Conservation (phyloP, 2,888 invertebrate genomes). For the Athripsodes cinereus region DNA sequence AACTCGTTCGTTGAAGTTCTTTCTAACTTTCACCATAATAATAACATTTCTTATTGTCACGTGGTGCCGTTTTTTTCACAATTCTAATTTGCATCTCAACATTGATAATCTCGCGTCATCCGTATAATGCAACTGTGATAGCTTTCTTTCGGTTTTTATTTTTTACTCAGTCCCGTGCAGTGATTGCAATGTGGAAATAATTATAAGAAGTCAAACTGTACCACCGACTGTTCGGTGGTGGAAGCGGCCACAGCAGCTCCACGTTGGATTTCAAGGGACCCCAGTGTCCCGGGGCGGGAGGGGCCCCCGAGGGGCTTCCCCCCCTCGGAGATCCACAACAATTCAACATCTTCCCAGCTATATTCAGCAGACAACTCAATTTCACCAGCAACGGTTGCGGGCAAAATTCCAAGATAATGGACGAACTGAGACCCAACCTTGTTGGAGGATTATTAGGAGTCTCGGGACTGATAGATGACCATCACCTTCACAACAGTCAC, state of each 20-base stretch:
- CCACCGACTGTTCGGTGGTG: constrained; percentile 29
- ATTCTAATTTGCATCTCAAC: no score
- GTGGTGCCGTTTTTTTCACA: no score
- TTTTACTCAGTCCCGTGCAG: no score
- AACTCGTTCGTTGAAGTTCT: no score
- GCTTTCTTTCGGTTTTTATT: neutral
- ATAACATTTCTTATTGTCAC: no score
- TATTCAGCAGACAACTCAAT: constrained; percentile 83
- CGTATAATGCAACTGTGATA: no score
- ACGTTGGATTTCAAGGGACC: constrained; percentile 82
- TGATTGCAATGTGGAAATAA: neutral
- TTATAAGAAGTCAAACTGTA: constrained; percentile 21
- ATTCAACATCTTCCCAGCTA: constrained; percentile 88
- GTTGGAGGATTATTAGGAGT: constrained; percentile 74
- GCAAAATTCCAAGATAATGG: constrained; percentile 75
- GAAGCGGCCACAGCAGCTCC: constrained; percentile 54
- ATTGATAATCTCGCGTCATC: no score
- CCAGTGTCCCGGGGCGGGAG: constrained; percentile 53
- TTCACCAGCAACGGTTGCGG: constrained; percentile 67
- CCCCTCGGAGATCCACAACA: constrained; percentile 66
- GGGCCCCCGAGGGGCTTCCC: constrained; percentile 50
- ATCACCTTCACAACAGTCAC: constrained; percentile 45
- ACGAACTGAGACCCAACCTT: constrained; percentile 77
- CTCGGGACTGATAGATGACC: constrained; percentile 73
- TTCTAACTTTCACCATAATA: no score